Evolutionary conservation across 2,797 vertebrate species (phyloP).

Genomic region (Lagodon rhomboides): DNA sequence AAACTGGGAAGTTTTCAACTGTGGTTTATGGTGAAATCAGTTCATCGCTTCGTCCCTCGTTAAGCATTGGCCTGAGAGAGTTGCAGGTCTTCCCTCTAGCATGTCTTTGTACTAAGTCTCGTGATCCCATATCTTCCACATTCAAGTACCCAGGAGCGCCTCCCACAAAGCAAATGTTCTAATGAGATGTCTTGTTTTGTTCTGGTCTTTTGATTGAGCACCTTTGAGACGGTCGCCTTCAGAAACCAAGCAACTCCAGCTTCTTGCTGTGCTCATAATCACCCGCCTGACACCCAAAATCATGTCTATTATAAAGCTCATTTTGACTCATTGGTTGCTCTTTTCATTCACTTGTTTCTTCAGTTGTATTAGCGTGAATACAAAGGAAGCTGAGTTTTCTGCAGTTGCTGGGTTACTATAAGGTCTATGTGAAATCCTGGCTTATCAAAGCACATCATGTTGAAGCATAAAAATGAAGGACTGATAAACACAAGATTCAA

Average conservation of each 20-base stretch:
- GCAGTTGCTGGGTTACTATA: not conserved
- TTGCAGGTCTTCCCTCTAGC: not conserved
- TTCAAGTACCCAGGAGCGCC: not conserved
- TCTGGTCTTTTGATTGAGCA: slow-evolving; percentile 27
- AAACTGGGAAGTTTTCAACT: too few relatives aligned
- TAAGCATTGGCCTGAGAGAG: not conserved
- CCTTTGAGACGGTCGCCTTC: slow-evolving; percentile 23
- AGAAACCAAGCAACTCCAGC: slow-evolving; percentile 21
- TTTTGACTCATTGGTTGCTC: slow-evolving; percentile 24
- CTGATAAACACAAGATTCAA: slow-evolving; percentile 41
- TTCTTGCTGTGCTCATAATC: not conserved
- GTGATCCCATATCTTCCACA: not conserved
- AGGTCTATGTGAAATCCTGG: not conserved
- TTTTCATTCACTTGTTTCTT: slow-evolving; percentile 15
- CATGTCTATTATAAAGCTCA: slow-evolving; percentile 8
- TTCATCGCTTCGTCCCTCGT: too few relatives aligned
- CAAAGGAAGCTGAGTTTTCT: not conserved
- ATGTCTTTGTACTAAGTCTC: slow-evolving; percentile 5
- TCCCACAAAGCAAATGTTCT: slow-evolving; percentile 20
- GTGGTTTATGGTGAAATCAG: too few relatives aligned
- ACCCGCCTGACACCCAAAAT: not conserved
- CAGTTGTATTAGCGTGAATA: not conserved
- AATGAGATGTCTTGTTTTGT: slow-evolving; percentile 33
- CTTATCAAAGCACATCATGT: slow-evolving; percentile 14
- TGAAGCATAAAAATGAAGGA: slow-evolving; percentile 35